Base-by-base conservation (phyloP, 2,113 vertebrate species). In the Oncorhynchus keta region DNA sequence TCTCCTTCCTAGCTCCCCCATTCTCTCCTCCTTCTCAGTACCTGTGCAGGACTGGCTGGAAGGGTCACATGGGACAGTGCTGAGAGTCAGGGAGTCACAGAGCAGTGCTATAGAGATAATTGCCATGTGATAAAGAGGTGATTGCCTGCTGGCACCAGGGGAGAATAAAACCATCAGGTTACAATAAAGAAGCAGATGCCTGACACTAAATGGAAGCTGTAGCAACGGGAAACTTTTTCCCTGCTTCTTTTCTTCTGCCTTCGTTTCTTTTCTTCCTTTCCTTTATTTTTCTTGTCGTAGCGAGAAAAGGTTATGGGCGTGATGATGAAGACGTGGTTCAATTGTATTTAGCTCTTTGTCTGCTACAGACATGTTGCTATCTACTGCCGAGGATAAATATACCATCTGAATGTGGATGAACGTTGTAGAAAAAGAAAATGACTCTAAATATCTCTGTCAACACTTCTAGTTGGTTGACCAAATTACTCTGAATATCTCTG, bases 161-260 rank as follows among this genome's bases (percentile, higher is more conserved):
- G 88, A 92, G 91, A 93, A 89, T 90, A 91, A 92, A 93, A 90
- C 92, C 93, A 94, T 92, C 90, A 93, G 92, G 92, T 93, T 88
- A 89, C 92, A 91, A 93, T 93, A 93, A 93, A 94, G 93, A 92
- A 93, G 88, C 92, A 93, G 92, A 94, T 92, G 92, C 88, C 92
- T 90, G 89, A 91, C 91, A 89, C 87, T 92, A 91, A 91, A 92
- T 90, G 91, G 89, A 90, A 89, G 90, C 91, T 82, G 86, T 88
- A 88, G 85, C 86, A 76, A 76, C 64, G 22, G 81, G 87, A 89
- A 89, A 89, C 91, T 89, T 91, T 88, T 88, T 78, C 74, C 67
- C 74, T 85, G 75, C 64, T 70, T 72, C 77, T 76, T 68, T 85
- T 89, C 85, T 75, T 86, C 64, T 78, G 68, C 18, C 59, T 67